Evolutionary conservation across 2,888 invertebrate genomes (phyloP).

Genomic region (Papilio demoleus): DNA sequence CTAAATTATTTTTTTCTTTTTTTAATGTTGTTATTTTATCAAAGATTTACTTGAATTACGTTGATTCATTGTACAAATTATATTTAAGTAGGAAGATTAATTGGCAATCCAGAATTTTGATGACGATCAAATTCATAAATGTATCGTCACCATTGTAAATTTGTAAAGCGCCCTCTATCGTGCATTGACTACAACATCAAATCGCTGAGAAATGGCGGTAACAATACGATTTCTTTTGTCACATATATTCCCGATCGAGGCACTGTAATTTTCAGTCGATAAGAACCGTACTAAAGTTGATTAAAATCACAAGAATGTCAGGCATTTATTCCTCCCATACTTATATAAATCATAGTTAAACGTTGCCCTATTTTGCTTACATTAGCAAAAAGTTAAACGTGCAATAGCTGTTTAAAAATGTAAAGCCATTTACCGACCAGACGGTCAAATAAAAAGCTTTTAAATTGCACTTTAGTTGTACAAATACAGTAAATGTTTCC

Average conservation of each 20-base stretch:
- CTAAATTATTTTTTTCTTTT: slow-evolving; percentile 30
- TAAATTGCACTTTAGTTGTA: slow-evolving; percentile 23
- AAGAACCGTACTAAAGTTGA: too few relatives aligned
- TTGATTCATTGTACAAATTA: neutral
- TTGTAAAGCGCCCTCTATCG: too few relatives aligned
- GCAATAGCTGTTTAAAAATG: slow-evolving; percentile 10
- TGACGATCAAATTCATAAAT: too few relatives aligned
- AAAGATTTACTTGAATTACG: neutral
- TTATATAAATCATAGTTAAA: neutral
- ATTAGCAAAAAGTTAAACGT: slow-evolving; percentile 13
- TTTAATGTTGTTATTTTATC: slow-evolving; percentile 6
- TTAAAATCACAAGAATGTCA: neutral
- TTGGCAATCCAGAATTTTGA: too few relatives aligned
- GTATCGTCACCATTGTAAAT: too few relatives aligned
- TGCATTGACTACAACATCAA: too few relatives aligned
- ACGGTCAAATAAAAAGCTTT: slow-evolving; percentile 25
- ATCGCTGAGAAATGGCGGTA: too few relatives aligned
- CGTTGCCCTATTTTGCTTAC: neutral
- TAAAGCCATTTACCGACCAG: slow-evolving; percentile 21
- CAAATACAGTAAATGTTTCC: slow-evolving; percentile 25
- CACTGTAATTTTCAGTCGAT: too few relatives aligned
- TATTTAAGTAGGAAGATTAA: too few relatives aligned
- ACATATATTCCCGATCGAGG: too few relatives aligned
- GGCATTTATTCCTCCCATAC: neutral
- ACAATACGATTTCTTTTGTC: too few relatives aligned